Base-by-base conservation (phyloP, 2,113 vertebrate genomes). In the Colius striatus region DNA sequence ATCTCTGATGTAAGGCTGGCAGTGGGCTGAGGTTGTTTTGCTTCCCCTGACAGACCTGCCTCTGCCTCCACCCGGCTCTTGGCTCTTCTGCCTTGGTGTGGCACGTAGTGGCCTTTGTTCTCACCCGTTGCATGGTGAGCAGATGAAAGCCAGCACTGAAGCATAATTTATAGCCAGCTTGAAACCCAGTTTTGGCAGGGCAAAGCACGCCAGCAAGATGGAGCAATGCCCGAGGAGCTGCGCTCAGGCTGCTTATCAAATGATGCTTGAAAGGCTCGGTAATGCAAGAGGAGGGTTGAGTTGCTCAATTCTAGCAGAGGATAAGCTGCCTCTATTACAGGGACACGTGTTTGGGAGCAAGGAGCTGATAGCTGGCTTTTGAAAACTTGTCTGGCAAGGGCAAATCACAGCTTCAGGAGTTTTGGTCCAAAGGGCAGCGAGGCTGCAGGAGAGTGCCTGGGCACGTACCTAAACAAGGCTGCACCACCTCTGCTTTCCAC, bases 151-250 rank as follows among this genome's bases (percentile, higher is more conserved):
- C 8, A 0, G 51, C 61, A 5, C 2, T 32, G 94, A 48, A 57
- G 92, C 54, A 36, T 96, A 76, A 96, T 94, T 96, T 94, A 76
- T 79, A 94, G 91, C 27, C 70, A 58, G 70, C 90, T 87, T 87
- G 90, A 76, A 95, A 76, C 32, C 29, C 29, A 61, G 82, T 73
- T 93, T 95, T 96, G 96, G 95, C 94, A 93, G 92, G 76, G 92
- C 82, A 79, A 79, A 96, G 94, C 94, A 96, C 92, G 96, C 96
- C 90, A 47, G 41, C 9, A 50, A 43, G 95, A 94, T 96, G 96
- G 87, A 68, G 95, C 94, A 96, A 96, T 61, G 90, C 95, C 90
- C 16, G 87, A 41, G 87, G 95, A 96, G 82, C 94, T 89, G 90
- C 3, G 0, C 92, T 95, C 94, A 83, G 65, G 25, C 48, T 91